These are phyloP conservation scores for Ictalurus punctatus DNA, from an alignment of 2,113 vertebrate genomes.

Conservation along the genomic window DNA sequence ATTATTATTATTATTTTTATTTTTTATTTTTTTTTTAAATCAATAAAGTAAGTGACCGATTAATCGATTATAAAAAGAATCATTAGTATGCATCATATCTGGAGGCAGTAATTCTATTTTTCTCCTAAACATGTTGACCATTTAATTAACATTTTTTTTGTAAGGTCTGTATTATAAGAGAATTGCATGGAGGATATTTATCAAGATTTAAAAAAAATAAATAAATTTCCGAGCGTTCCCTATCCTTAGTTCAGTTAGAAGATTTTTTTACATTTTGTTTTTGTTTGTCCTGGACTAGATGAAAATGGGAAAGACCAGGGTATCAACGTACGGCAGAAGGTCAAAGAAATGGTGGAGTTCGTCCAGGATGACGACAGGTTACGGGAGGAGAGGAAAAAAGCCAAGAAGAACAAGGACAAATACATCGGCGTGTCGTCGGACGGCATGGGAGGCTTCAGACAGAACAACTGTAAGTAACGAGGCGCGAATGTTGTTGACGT, in stretches of 20 bases:
- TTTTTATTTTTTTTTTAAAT: no score
- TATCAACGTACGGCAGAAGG: slow-evolving; percentile 97
- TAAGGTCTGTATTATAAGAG: no score
- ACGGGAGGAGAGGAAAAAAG: slow-evolving; percentile 95
- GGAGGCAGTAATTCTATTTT: no score
- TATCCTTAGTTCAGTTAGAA: neutral
- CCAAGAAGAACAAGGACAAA: slow-evolving; percentile 99
- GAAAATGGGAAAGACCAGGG: slow-evolving; percentile 97
- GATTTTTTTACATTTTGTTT: neutral
- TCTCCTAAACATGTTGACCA: neutral
- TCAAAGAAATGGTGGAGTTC: slow-evolving; percentile 98
- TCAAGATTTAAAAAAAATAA: neutral
- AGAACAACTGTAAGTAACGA: slow-evolving; percentile 79
- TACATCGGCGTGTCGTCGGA: slow-evolving; percentile 96
- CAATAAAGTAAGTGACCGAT: no score
- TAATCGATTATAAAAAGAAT: no score
- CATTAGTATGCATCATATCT: no score
- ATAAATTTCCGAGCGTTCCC: neutral
- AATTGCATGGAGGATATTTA: neutral
- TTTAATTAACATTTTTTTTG: neutral
- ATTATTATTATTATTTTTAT: no score
- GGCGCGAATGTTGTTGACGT: neutral
- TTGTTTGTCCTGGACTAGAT: slow-evolving; percentile 67
- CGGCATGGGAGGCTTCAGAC: slow-evolving; percentile 86
- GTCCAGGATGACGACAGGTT: slow-evolving; percentile 94